Conservation (phyloP, 2,113 vertebrate species). For the human (Homo sapiens) region GRCh38 chr3:76802001-76802500, state of each 20-base stretch:
- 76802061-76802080: neutral
- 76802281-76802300: neutral
- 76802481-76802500: too few relatives aligned
- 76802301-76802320: neutral
- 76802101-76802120: neutral
- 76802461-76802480: too few relatives aligned
- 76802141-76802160: neutral
- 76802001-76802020: neutral
- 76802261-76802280: neutral
- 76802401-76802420: neutral
- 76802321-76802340: neutral
- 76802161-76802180: neutral
- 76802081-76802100: neutral
- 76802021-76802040: neutral
- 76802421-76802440: neutral
- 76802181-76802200: neutral
- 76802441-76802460: neutral
- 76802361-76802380: neutral
- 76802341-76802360: neutral
- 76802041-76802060: neutral
- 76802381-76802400: neutral
- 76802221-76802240: neutral
- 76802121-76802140: neutral
- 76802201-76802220: neutral
- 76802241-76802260: neutral